These are phyloP conservation scores for Antheraea mylitta DNA, from an alignment of 1,140 invertebrate species.

Conservation along the genomic window DNA sequence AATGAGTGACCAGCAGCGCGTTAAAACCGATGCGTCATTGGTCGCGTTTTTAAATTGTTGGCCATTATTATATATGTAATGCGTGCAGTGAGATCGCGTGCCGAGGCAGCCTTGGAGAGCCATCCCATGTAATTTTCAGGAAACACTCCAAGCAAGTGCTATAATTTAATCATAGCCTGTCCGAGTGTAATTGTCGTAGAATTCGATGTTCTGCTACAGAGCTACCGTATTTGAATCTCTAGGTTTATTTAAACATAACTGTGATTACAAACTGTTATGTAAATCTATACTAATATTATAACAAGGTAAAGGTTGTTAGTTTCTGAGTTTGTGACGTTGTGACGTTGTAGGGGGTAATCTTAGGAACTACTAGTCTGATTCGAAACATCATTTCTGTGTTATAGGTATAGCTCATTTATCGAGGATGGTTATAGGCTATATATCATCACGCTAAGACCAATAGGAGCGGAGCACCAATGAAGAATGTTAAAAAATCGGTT, in stretches of 20 bases:
- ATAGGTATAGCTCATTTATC: too few relatives aligned
- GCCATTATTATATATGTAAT: conserved; percentile 60
- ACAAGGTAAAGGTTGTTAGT: too few relatives aligned
- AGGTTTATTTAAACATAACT: neutral
- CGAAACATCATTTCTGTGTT: too few relatives aligned
- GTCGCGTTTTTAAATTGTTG: conserved; percentile 62
- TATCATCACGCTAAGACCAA: too few relatives aligned
- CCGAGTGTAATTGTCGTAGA: conserved; percentile 71
- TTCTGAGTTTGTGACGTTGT: too few relatives aligned
- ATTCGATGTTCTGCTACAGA: conserved; percentile 68
- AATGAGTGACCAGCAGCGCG: conserved; percentile 57
- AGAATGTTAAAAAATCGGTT: too few relatives aligned
- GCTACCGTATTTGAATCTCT: conserved; percentile 13
- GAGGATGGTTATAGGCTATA: too few relatives aligned
- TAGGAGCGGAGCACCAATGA: too few relatives aligned
- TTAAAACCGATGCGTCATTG: conserved; percentile 76
- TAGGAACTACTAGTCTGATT: too few relatives aligned
- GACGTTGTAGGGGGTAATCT: too few relatives aligned
- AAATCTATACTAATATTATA: conserved; percentile 2
- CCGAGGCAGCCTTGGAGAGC: conserved; percentile 66
- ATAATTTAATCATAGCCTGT: conserved; percentile 77
- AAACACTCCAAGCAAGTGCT: conserved; percentile 73
- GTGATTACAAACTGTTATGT: conserved; percentile 11
- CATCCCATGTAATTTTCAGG: conserved; percentile 78
- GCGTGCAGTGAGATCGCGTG: conserved; percentile 71